Conservation (phyloP, 1,140 invertebrate species). For the Drosophila chauvacae region DNA sequence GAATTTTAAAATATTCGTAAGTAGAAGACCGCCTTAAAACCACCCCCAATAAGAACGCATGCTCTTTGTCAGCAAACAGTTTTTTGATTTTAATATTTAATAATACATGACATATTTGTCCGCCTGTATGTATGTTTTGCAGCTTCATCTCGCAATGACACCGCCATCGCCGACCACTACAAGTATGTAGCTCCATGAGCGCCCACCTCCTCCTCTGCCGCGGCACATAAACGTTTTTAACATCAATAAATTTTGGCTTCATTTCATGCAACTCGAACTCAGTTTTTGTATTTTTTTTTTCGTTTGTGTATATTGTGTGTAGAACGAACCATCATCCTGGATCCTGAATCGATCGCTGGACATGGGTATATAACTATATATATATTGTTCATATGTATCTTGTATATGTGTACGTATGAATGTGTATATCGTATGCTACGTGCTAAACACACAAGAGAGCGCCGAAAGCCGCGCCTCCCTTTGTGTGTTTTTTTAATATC, state of each 20-base stretch:
- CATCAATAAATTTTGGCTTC: conserved; percentile 78
- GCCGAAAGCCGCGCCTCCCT: conserved; percentile 4
- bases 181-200: conserved; percentile 14
- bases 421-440: conserved; percentile 46
- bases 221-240: conserved; percentile 59
- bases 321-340: conserved; percentile 13
- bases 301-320: conserved; percentile 16
- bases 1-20: too few relatives aligned
- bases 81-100: conserved; percentile 74
- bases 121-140: conserved; percentile 27
- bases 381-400: conserved; percentile 53
- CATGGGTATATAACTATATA: conserved; percentile 43
- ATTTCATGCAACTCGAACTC: conserved; percentile 59
- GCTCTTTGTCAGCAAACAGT: conserved; percentile 62
- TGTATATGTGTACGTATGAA: conserved; percentile 45
- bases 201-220: conserved; percentile 12
- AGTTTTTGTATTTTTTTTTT: conserved; percentile 31
- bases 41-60: background rate
- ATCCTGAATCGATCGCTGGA: conserved; percentile 12
- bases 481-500: conserved; percentile 38
- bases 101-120: conserved; percentile 60
- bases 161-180: conserved; percentile 32
- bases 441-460: conserved; percentile 11
- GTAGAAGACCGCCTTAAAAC: too few relatives aligned
- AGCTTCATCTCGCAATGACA: conserved; percentile 16